Conservation (phyloP, 1,140 invertebrate species). For the Eriocheir sinensis region DNA sequence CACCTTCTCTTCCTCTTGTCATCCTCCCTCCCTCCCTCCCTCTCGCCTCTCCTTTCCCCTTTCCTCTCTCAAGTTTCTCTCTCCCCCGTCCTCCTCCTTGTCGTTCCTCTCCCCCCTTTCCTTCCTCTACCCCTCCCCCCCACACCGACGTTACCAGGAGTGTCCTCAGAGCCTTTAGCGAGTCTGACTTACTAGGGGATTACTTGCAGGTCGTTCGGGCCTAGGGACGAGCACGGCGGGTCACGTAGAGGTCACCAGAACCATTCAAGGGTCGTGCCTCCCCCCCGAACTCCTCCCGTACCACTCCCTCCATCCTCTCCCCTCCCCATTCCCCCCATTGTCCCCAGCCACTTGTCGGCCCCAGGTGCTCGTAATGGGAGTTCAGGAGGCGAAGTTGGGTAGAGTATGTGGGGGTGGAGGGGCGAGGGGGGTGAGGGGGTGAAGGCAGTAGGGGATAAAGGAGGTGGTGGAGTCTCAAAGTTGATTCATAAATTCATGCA, state of each 20-base stretch:
- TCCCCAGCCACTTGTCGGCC: neutral
- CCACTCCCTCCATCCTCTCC: neutral
- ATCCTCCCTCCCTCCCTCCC: neutral
- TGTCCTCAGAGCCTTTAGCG: neutral
- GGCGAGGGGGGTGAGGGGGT: neutral
- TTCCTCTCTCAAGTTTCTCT: slow-evolving; percentile 26
- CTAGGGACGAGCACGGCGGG: neutral
- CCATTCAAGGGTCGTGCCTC: neutral
- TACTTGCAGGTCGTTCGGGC: neutral
- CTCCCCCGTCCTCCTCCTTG: neutral
- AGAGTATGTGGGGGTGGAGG: neutral
- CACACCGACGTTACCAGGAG: neutral
- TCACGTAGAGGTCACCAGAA: neutral
- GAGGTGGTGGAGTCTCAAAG: too few species aligned
- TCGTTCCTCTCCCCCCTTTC: neutral
- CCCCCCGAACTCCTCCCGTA: too few species aligned
- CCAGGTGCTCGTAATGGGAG: neutral
- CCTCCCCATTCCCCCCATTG: neutral
- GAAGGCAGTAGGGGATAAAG: neutral
- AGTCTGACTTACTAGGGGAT: neutral
- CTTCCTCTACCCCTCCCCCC: neutral
- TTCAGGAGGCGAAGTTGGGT: neutral
- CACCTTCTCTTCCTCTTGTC: neutral
- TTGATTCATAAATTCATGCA: slow-evolving; percentile 18
- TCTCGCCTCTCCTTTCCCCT: slow-evolving; percentile 26